Conservation (phyloP, 2,797 vertebrate species). For the Cichlasoma orientale region DNA sequence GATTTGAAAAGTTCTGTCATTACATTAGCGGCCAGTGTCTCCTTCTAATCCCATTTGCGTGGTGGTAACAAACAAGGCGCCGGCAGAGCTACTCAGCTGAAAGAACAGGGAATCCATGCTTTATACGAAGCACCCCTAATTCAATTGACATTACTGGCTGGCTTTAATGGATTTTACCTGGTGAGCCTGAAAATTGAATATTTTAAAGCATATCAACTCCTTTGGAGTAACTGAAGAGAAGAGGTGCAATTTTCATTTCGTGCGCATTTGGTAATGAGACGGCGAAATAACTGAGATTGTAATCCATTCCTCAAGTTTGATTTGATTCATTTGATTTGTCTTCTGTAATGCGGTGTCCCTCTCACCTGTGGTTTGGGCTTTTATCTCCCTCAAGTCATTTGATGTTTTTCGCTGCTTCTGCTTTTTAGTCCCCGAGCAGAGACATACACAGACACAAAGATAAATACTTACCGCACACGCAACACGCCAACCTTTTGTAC, state of each 20-base stretch:
- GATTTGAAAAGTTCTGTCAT: conserved; percentile 70
- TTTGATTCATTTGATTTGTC: conserved; percentile 55
- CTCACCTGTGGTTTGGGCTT: conserved; percentile 33
- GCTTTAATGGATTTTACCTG: conserved; percentile 76
- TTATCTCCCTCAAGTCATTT: conserved; percentile 59
- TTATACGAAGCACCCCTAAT: conserved; percentile 63
- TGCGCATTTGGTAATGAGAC: conserved; percentile 46
- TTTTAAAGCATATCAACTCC: conserved; percentile 70
- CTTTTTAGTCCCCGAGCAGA: conserved; percentile 5
- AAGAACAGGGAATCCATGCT: conserved; percentile 57
- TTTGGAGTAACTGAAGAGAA: conserved; percentile 59
- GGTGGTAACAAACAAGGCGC: conserved; percentile 68
- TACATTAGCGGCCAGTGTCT: conserved; percentile 64
- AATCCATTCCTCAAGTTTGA: conserved; percentile 51
- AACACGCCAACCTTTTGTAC: conserved; percentile 7
- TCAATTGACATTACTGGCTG: conserved; percentile 69
- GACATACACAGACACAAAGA: background rate
- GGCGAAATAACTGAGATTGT: conserved; percentile 49
- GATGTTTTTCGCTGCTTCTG: conserved; percentile 34
- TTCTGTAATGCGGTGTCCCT: conserved; percentile 21
- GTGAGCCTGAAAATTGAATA: conserved; percentile 72
- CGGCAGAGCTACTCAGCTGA: conserved; percentile 61
- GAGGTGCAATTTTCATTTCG: conserved; percentile 63
- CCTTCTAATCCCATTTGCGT: conserved; percentile 75
- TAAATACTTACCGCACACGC: conserved; percentile 4